phyloP scores from a whole-genome alignment of 2,888 invertebrate genomes.

The Cotesia congregata region DNA sequence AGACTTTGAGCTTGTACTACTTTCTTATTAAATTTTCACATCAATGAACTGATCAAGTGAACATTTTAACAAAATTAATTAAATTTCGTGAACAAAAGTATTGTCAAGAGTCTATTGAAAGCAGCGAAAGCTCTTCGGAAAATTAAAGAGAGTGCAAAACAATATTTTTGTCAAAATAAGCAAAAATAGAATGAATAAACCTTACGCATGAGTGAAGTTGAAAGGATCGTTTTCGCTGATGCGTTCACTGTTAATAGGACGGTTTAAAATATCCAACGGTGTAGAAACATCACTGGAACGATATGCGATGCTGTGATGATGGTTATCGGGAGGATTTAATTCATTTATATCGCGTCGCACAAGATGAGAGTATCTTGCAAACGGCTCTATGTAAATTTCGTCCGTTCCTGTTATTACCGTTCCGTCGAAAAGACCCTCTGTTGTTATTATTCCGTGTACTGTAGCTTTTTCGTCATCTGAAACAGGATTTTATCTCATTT shows the following conservation, averaged over 20 bases:
- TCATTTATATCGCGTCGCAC: slow-evolving; percentile 57
- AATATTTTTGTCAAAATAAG: neutral
- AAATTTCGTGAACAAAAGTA: too few species aligned
- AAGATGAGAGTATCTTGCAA: slow-evolving; percentile 74
- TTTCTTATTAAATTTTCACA: too few species aligned
- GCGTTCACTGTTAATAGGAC: neutral
- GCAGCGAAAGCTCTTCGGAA: neutral
- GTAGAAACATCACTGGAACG: slow-evolving; percentile 79
- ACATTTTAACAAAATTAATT: too few species aligned
- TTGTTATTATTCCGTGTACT: slow-evolving; percentile 87
- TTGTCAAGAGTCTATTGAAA: too few species aligned
- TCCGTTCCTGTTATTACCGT: slow-evolving; percentile 82
- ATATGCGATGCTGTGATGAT: slow-evolving; percentile 85
- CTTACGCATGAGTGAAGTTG: slow-evolving; percentile 42
- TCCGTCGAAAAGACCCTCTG: slow-evolving; percentile 89
- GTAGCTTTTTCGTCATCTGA: slow-evolving; percentile 84
- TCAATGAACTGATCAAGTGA: too few species aligned
- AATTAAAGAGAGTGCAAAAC: neutral
- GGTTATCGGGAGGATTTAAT: slow-evolving; percentile 57
- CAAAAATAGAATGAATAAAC: slow-evolving; percentile 8
- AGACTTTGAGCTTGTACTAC: too few species aligned
- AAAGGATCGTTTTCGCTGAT: slow-evolving; percentile 26
- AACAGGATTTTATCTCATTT: slow-evolving; percentile 57
- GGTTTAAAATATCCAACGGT: slow-evolving; percentile 34
- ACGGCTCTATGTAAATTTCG: slow-evolving; percentile 87